Evolutionary conservation across 2,113 vertebrate species (phyloP).

Genomic region (Ranitomeya imitator): DNA sequence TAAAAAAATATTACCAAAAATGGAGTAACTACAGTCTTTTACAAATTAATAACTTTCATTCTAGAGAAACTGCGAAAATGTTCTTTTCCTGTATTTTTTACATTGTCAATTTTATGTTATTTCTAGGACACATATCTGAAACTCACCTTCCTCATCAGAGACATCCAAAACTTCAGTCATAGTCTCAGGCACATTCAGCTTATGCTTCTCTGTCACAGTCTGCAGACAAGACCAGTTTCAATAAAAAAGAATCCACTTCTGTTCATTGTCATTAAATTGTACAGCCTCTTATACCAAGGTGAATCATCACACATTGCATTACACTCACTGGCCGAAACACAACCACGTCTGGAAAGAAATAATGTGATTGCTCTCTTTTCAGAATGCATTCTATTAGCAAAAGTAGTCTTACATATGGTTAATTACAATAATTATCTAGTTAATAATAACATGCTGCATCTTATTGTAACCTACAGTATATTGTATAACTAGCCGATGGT

Average conservation of each 20-base stretch:
- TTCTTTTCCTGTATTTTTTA: too few species aligned
- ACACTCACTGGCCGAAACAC: background rate
- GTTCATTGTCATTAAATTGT: background rate
- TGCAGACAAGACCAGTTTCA: constrained; percentile 66
- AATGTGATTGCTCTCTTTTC: background rate
- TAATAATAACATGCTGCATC: too few species aligned
- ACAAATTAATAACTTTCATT: background rate
- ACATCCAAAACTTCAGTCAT: constrained; percentile 98
- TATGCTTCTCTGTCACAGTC: constrained; percentile 98
- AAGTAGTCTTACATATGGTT: too few species aligned
- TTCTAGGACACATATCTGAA: background rate
- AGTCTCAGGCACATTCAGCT: constrained; percentile 96
- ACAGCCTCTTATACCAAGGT: background rate
- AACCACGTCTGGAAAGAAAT: background rate
- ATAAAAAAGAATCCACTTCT: background rate
- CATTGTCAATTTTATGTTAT: background rate
- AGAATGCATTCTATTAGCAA: background rate
- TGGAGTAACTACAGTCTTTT: background rate
- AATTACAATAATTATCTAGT: too few species aligned
- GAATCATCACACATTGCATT: background rate
- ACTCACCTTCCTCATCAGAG: constrained; percentile 96
- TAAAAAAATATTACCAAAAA: background rate
- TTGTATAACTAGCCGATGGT: too few species aligned
- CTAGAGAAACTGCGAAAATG: too few species aligned
- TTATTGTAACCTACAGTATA: too few species aligned